A percentile compares a stretch with the other conserved stretches of the same genome.
phyloP scores from a whole-genome alignment of 1,140 invertebrate species.

The Achroia grisella region DNA sequence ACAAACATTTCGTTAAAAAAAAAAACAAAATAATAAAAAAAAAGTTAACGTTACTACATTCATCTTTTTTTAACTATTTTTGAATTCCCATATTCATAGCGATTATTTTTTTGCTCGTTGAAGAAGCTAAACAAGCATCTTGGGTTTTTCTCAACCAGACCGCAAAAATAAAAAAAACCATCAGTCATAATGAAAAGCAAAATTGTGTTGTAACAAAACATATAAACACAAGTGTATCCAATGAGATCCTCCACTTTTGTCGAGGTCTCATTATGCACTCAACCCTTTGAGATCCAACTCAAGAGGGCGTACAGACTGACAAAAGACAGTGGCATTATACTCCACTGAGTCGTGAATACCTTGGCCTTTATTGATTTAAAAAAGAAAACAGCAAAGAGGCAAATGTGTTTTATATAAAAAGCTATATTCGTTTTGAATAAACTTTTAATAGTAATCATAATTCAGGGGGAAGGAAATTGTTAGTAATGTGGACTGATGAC shows the following conservation, averaged over 20 bases:
- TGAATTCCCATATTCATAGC: neutral
- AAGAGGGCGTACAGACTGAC: conserved; percentile 12
- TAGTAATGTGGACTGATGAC: too few relatives aligned
- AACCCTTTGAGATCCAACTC: conserved; percentile 14
- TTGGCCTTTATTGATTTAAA: neutral
- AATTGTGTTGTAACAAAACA: conserved; percentile 1
- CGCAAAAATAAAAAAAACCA: neutral
- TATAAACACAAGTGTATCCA: neutral
- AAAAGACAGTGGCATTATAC: conserved; percentile 31
- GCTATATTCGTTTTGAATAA: too few relatives aligned
- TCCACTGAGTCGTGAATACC: conserved; percentile 8
- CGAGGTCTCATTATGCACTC: conserved; percentile 9
- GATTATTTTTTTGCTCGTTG: neutral
- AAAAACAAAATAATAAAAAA: too few relatives aligned
- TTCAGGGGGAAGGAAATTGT: too few relatives aligned
- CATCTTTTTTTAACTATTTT: neutral
- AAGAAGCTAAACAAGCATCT: neutral
- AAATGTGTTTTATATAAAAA: too few relatives aligned
- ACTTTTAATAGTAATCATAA: too few relatives aligned
- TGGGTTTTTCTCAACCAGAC: neutral
- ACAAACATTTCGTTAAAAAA: too few relatives aligned
- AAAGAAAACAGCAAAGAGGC: too few relatives aligned
- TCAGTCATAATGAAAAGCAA: neutral
- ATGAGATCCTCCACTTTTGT: neutral
- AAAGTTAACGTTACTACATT: too few relatives aligned